These are phyloP conservation scores for Melierax canorus DNA, from an alignment of 2,113 vertebrate species.

Conservation along the genomic window DNA sequence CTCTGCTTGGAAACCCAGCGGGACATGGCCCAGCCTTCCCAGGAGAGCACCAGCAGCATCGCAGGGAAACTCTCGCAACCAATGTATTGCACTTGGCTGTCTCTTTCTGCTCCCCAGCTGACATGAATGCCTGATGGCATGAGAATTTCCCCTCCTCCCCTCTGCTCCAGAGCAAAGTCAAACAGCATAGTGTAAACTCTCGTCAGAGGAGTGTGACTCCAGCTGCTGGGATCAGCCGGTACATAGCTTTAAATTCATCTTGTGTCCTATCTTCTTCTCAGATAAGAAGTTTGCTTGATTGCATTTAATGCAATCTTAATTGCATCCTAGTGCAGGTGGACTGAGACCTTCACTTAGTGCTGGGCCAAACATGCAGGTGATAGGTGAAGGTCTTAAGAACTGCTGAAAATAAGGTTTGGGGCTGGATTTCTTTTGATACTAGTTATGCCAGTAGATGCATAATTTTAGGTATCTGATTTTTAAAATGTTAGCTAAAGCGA, in stretches of 20 bases:
- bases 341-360: not conserved
- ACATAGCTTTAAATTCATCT: not conserved
- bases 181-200: not conserved
- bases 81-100: not conserved
- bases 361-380: not conserved
- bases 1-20: not conserved
- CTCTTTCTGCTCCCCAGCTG: not conserved
- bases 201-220: not conserved
- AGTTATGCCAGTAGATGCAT: not conserved
- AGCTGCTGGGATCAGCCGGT: not conserved
- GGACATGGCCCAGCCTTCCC: not conserved
- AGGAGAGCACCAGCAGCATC: not conserved
- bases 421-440: not conserved
- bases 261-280: not conserved
- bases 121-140: not conserved
- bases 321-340: not conserved
- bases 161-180: not conserved
- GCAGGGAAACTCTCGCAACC: not conserved
- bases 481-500: not conserved
- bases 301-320: not conserved
- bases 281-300: not conserved
- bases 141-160: not conserved
- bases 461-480: not conserved
- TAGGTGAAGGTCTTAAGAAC: not conserved
- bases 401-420: not conserved